Evolutionary conservation across 64 coral and sea anemone species (phyloP).

Genomic region (Montipora sp.): DNA sequence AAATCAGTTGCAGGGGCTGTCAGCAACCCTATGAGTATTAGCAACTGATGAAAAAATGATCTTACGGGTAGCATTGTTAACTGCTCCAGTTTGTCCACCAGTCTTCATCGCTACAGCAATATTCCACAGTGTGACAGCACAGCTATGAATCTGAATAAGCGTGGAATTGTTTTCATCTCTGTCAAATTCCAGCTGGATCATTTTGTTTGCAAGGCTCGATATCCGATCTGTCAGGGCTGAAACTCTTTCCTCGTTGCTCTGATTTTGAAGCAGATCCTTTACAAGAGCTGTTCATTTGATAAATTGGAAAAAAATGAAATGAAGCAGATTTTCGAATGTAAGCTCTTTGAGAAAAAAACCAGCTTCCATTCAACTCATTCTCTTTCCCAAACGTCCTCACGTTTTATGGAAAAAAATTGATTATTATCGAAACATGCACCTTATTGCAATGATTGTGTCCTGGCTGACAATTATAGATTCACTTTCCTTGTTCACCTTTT

Average conservation of each 20-base stretch:
- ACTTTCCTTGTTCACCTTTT: too few species aligned
- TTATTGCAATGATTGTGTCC: too few species aligned
- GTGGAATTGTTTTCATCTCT: constrained; percentile 77
- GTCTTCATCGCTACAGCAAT: constrained; percentile 95
- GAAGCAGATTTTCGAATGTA: too few species aligned
- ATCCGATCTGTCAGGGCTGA: constrained; percentile 70
- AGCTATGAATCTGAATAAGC: constrained; percentile 94
- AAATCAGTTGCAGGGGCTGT: too few species aligned
- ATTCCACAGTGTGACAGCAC: constrained; percentile 93
- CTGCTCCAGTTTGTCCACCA: constrained; percentile 50
- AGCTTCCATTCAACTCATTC: too few species aligned
- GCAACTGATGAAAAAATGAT: neutral
- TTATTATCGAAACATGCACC: too few species aligned
- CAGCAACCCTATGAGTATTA: too few species aligned
- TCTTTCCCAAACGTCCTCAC: too few species aligned
- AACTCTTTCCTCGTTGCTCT: constrained; percentile 59
- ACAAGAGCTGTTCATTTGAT: constrained; percentile 58
- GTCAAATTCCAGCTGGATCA: constrained; percentile 76
- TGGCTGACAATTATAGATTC: too few species aligned
- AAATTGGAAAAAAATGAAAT: neutral
- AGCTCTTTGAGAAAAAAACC: too few species aligned
- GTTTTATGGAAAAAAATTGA: too few species aligned
- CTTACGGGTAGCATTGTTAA: constrained; percentile 96
- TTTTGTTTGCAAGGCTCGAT: constrained; percentile 68
- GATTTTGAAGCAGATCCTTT: constrained; percentile 86